Evolutionary conservation across 2,888 invertebrate species (phyloP).

Genomic region (Agrotis segetum): DNA sequence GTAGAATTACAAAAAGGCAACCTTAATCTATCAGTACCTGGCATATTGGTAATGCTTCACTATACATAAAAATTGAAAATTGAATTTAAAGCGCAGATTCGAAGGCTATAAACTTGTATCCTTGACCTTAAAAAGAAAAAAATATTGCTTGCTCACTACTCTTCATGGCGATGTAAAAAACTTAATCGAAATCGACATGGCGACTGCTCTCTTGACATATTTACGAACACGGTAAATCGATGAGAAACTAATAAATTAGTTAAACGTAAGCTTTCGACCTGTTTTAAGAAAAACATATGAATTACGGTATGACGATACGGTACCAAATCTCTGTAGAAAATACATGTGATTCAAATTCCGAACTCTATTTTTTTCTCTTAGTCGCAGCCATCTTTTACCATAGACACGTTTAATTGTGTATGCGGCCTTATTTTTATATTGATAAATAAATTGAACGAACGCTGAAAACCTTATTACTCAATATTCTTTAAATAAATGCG

Average conservation of each 20-base stretch:
- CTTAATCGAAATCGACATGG: slow-evolving; percentile 49
- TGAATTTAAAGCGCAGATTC: slow-evolving; percentile 21
- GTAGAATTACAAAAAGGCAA: background rate
- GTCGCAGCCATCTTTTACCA: accelerated
- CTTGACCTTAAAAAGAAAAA: slow-evolving; percentile 41
- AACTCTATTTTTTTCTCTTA: background rate
- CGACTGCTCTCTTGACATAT: slow-evolving; percentile 52
- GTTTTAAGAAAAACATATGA: slow-evolving; percentile 2
- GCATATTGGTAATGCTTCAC: too few relatives aligned
- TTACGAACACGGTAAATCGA: slow-evolving; percentile 55
- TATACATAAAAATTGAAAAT: background rate
- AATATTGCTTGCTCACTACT: slow-evolving; percentile 42
- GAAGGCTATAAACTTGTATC: slow-evolving; percentile 21
- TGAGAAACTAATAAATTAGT: slow-evolving; percentile 41
- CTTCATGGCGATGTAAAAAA: slow-evolving; percentile 51
- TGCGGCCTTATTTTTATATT: slow-evolving; percentile 27
- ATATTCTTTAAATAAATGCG: slow-evolving; percentile 6
- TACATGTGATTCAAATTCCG: background rate
- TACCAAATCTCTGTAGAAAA: background rate
- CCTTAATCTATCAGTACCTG: too few relatives aligned
- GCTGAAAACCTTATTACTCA: slow-evolving; percentile 34
- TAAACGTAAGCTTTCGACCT: slow-evolving; percentile 10
- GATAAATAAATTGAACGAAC: slow-evolving; percentile 16
- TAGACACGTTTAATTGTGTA: background rate
- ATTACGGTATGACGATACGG: background rate